These are phyloP conservation scores for Camponotus vicinus DNA, from an alignment of 1,140 invertebrate genomes.

Conservation along the genomic window DNA sequence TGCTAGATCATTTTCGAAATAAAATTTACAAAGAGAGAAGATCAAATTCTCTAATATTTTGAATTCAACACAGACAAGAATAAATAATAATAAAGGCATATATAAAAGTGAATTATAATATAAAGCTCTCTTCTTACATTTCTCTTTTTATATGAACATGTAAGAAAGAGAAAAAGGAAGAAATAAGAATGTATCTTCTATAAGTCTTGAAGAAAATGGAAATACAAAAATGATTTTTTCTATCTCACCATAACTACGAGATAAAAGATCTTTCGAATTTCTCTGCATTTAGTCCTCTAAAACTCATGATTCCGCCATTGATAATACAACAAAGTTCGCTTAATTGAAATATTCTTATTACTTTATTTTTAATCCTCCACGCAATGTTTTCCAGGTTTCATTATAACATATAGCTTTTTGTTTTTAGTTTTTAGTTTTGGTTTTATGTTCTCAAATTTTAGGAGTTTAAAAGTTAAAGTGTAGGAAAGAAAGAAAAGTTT, in stretches of 20 bases:
- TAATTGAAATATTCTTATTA: slow-evolving; percentile 16
- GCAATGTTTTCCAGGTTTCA: neutral
- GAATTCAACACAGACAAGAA: slow-evolving; percentile 1
- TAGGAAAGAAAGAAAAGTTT: no score
- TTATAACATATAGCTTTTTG: neutral
- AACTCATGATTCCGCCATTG: neutral
- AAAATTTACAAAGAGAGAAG: slow-evolving; percentile 18
- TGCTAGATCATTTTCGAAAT: slow-evolving; percentile 1
- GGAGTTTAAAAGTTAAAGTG: no score
- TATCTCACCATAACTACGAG: neutral
- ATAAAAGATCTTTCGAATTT: slow-evolving; percentile 1
- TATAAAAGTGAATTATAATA: no score
- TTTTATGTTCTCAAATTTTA: no score
- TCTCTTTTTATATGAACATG: no score
- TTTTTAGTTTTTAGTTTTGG: no score
- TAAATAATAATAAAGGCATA: neutral
- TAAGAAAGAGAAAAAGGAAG: slow-evolving; percentile 18
- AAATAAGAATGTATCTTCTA: neutral
- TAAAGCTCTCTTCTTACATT: no score
- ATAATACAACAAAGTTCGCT: neutral
- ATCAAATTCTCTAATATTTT: slow-evolving; percentile 8
- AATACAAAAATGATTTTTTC: neutral
- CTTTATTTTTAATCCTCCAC: slow-evolving; percentile 21
- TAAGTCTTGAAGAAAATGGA: neutral
- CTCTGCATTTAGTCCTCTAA: neutral